phyloP scores from a whole-genome alignment of 2,797 vertebrate species.

The Rhinella marina region DNA sequence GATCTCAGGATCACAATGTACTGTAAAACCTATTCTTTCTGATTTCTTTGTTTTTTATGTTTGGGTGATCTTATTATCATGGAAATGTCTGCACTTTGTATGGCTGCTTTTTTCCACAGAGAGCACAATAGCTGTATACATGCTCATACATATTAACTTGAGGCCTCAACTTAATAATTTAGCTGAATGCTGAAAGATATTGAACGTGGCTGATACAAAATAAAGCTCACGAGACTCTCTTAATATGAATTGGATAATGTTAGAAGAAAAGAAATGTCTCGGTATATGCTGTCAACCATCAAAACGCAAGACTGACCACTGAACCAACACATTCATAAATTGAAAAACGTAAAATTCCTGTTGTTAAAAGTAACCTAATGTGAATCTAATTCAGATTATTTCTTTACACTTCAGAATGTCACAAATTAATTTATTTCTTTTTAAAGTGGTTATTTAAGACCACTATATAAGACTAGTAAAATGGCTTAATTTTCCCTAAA shows the following conservation, averaged over 20 bases:
- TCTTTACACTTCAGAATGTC: neutral
- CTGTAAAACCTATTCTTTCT: neutral
- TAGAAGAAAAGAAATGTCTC: neutral
- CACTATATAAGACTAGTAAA: neutral
- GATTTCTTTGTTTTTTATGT: neutral
- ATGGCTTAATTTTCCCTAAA: neutral
- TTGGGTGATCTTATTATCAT: conserved; percentile 23
- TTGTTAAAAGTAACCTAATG: neutral
- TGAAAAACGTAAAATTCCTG: neutral
- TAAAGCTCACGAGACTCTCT: neutral
- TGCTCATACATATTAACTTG: conserved; percentile 9
- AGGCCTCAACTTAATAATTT: conserved; percentile 16
- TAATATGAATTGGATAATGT: neutral
- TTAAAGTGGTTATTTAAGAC: neutral
- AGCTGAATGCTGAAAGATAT: neutral
- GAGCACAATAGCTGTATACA: conserved; percentile 1
- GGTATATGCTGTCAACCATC: neutral
- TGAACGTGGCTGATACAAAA: neutral
- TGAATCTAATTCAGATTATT: neutral
- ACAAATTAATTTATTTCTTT: neutral
- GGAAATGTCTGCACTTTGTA: conserved; percentile 20
- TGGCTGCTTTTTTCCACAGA: neutral
- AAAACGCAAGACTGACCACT: neutral
- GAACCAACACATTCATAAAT: neutral
- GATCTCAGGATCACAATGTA: neutral